Evolutionary conservation across 2,888 invertebrate genomes (phyloP), one percentile per base, ranked within the genome.

Genomic region (Drosophila pegasa): DNA sequence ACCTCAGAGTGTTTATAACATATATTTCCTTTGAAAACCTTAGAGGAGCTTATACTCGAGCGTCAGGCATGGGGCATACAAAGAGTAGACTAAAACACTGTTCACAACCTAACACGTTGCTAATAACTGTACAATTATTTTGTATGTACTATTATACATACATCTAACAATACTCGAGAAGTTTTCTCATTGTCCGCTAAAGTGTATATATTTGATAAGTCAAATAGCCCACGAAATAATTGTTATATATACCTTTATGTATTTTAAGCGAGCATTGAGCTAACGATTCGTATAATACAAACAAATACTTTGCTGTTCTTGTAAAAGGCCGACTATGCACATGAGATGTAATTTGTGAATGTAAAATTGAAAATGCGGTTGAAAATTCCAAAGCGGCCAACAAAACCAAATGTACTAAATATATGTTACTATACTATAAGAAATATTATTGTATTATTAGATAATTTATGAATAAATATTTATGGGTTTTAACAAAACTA

Each of bases 401-500:
- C 47, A 66, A 62, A 65, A 45, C 37, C 45, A 60, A 50, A 56
- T 25, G 25, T 40, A 73, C 37, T 61, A 51, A 45, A 56, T 22
- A 43, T 45, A 66, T 61, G 69, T 75, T 68, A 62, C 43, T 61
- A 66, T 58, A 66, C 58, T 31, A 43, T 66, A 61, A 41, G 61
- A 57, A 48, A 45, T 40, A 77, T 76, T 58, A 65, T 56, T 54
- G 56, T 63, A 72, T 63, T 67, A 81, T 61, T 70, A 74, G 73
- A 77, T 71, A 76, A 80, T 73, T 73, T 62, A 68, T 87, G 64
- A 87, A 87, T 84, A 87, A 79, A 84, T 77, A 88, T 84, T 77
- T 84, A 88, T 85, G 87, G 79, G 88, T 81, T 88, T 85, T 88
- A 88, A 83, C 60, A 69, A 27, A 31, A 48, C 61, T 71, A 71